phyloP scores from a whole-genome alignment of 2,797 vertebrate species.

The Helarctos malayanus region DNA sequence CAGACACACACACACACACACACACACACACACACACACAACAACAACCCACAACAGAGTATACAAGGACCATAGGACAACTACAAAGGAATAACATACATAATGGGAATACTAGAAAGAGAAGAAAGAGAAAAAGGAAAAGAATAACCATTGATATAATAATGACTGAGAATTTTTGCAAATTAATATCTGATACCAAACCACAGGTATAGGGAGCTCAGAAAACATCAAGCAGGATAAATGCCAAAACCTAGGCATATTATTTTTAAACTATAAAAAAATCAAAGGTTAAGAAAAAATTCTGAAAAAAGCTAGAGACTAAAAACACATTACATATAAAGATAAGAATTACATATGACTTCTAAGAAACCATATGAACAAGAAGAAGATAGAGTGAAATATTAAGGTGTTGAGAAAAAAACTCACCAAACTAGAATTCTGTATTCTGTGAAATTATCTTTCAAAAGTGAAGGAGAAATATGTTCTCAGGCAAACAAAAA shows the following conservation, averaged over 20 bases:
- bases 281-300: not conserved
- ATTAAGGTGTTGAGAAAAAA: not conserved
- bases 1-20: not conserved
- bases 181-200: not conserved
- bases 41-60: not conserved
- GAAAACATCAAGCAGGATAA: not conserved
- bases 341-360: not conserved
- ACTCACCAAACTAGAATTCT: not conserved
- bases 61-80: not conserved
- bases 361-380: not conserved
- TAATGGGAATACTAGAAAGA: not conserved
- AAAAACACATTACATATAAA: not conserved
- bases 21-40: not conserved
- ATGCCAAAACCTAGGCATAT: not conserved
- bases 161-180: not conserved
- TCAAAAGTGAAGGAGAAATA: not conserved
- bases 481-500: not conserved
- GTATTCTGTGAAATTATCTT: not conserved
- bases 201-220: not conserved
- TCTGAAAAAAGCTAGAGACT: not conserved
- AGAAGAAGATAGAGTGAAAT: not conserved
- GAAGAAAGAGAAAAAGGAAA: not conserved
- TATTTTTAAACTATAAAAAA: not conserved
- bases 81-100: not conserved
- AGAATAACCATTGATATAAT: not conserved